Conservation (phyloP, 2,888 invertebrate genomes). For the Theodoxus fluviatilis region DNA sequence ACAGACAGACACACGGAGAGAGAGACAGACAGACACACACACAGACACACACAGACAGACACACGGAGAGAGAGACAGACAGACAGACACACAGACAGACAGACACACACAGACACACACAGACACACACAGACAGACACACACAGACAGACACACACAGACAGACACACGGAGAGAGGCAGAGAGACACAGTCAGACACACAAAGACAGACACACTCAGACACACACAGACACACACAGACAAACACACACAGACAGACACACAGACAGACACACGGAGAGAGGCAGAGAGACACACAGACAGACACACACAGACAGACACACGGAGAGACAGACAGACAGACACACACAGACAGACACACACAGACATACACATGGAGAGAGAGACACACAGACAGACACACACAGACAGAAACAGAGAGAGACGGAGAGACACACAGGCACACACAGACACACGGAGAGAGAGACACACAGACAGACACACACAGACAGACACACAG, state of each 20-base stretch:
- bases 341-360: too few relatives aligned
- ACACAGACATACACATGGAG: background rate
- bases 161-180: background rate
- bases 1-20: too few relatives aligned
- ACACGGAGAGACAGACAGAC: background rate
- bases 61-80: conserved; percentile 13
- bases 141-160: background rate
- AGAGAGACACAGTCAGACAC: background rate
- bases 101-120: conserved; percentile 16
- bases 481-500: too few relatives aligned
- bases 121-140: conserved; percentile 17
- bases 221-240: background rate
- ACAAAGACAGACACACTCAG: background rate
- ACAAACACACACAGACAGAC: background rate
- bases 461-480: too few relatives aligned
- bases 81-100: conserved; percentile 12
- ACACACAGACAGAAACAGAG: background rate
- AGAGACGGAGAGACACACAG: background rate
- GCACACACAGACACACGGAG: background rate
- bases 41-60: conserved; percentile 19
- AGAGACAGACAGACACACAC: conserved; percentile 14
- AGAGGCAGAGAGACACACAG: background rate
- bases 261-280: background rate
- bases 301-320: conserved; percentile 6
- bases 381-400: background rate